Conservation (phyloP, 2,888 invertebrate genomes). For the Oligia latruncula region DNA sequence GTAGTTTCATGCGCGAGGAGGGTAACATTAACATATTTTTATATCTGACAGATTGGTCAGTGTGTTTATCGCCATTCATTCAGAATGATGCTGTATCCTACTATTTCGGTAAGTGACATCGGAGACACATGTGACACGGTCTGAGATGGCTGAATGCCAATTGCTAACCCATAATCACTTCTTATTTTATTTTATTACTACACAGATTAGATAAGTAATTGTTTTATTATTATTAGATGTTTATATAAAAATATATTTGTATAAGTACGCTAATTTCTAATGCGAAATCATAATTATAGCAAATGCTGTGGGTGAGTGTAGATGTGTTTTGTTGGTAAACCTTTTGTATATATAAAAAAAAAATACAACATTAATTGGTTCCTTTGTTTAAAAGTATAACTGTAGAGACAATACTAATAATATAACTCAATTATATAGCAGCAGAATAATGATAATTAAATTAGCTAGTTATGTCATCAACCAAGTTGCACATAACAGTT, state of each 20-base stretch:
- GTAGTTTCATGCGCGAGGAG: no score
- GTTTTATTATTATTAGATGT: no score
- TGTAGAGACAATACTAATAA: conserved; percentile 19
- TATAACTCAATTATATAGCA: conserved; percentile 36
- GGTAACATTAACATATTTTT: no score
- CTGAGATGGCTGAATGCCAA: neutral
- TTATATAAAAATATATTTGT: no score
- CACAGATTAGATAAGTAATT: neutral
- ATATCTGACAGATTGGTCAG: no score
- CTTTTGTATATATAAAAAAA: neutral
- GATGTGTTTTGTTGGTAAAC: no score
- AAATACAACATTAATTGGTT: neutral
- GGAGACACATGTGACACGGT: neutral
- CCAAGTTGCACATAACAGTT: neutral
- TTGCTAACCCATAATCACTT: neutral
- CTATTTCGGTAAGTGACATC: neutral
- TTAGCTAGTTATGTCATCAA: conserved; percentile 18
- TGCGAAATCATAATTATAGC: neutral
- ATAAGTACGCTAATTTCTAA: no score
- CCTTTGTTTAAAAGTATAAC: neutral
- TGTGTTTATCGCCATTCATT: neutral
- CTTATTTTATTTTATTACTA: neutral
- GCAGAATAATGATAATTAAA: conserved; percentile 40
- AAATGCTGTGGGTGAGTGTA: no score
- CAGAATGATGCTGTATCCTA: neutral